Base-by-base conservation (phyloP, 2,888 invertebrate species). In the Notocelia uddmanniana region DNA sequence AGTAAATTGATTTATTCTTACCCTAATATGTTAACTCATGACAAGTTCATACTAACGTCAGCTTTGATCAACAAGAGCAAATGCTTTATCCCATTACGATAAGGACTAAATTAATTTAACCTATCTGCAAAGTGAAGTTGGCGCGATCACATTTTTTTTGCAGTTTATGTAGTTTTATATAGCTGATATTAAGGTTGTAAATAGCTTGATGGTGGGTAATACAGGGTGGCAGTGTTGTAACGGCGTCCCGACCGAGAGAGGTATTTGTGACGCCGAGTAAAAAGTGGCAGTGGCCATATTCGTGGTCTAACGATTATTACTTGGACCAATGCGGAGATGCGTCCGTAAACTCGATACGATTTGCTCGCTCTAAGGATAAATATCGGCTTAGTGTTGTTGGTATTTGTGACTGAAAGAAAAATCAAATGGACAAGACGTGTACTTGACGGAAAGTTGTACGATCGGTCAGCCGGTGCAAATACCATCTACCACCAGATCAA, bases 231-330 rank as follows among this genome's bases (percentile, higher is more conserved):
- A 74, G 75, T 54, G 74, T 70, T 74, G 82, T 89, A 89, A 89
- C 89, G 89, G 89, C 81, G 81, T 78, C 82, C 78, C 83, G 84
- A 79, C 86, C 86, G 82, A 81, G 80, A 80, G 79, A 80, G 81
- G 85, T 86, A 89, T 88, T 86, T 88, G 82, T 87, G 86, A 85
- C 71, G 73, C 55, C 66, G 74, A 58, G 79, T 80, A 89, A 90
- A 90, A 90, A 90, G 85, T 81, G 77, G 86, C 77, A 79, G 79
- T 79, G 78, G 74, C 89, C 89, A 85, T 89, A 88, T 89, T 84
- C 75, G 89, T 75, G 77, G 79, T 55, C 72, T 84, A 86, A 85
- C 85, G 87, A 88, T 88, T 89, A 89, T 87, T 84, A 82, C 84
- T 81, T 78, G 84, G 76, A 81, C 85, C 78, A 79, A 80, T 77